Evolutionary conservation across 2,113 vertebrate genomes (phyloP).

Genomic region (Ctenodactylus gundi): DNA sequence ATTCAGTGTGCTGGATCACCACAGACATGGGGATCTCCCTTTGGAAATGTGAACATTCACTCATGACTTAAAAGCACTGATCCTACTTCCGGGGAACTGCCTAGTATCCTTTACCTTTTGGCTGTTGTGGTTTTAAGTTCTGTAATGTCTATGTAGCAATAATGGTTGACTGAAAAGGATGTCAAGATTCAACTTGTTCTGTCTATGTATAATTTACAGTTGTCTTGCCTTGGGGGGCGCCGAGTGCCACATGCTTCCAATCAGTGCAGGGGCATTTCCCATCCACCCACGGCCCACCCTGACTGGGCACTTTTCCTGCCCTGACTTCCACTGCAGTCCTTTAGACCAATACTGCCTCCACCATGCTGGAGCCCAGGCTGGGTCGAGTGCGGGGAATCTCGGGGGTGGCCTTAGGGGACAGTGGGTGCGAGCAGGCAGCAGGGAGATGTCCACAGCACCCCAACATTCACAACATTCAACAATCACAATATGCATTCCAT

Average conservation of each 20-base stretch:
- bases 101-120: background rate
- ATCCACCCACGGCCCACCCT: background rate
- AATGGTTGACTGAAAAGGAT: background rate
- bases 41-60: background rate
- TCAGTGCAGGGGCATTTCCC: background rate
- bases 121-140: background rate
- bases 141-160: background rate
- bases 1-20: background rate
- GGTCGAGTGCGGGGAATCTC: constrained; percentile 69
- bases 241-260: accelerated
- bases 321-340: constrained; percentile 70
- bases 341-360: constrained; percentile 85
- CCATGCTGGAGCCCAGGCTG: constrained; percentile 72
- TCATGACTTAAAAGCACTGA: background rate
- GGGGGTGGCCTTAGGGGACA: constrained; percentile 62
- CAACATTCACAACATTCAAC: constrained; percentile 55
- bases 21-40: background rate
- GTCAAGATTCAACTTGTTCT: background rate
- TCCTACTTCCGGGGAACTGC: background rate
- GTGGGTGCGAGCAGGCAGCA: constrained; percentile 75
- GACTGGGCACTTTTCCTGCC: background rate
- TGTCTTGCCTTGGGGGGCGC: accelerated
- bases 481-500: constrained; percentile 53
- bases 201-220: background rate
- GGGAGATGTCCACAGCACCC: constrained; percentile 60